Evolutionary conservation across 2,888 invertebrate species (phyloP), one percentile per base, ranked within the genome.

Genomic region (Pseudoips prasinana): DNA sequence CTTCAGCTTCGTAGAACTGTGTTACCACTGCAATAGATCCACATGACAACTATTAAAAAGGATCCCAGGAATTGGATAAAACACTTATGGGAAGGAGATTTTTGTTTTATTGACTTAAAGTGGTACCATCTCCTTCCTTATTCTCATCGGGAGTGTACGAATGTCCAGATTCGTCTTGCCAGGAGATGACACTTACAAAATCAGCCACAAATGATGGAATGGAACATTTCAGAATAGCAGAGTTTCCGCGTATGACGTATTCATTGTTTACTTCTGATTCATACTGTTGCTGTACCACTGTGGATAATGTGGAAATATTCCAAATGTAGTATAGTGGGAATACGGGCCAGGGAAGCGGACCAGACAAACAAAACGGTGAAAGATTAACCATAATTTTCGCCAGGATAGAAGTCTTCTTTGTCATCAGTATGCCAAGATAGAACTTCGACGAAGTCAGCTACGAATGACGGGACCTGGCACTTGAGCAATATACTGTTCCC

Each of bases 151-250:
- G 56, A 38, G 75, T 72, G 57, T 68, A 84, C 26, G 84, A 74
- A 61, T 92, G 92, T 54, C 91, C 92, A 58, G 92, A 91, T 81
- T 95, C 94, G 55, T 95, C 95, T 60, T 94, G 94, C 96, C 96
- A 96, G 28, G 95, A 94, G 32, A 94, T 90, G 54, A 98, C 96
- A 67, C 90, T 92, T 46, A 98, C 95, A 84, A 97, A 97, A 88
- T 97, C 97, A 43, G 95, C 95, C 44, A 97, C 96, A 85, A 96
- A 98, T 46, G 96, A 96, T 29, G 97, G 97, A 67, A 96, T 94
- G 64, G 95, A 95, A 89, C 96, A 96, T 87, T 96, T 96, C 64
- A 96, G 89, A 50, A 96, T 94, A 44, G 95, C 96, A 63, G 96
- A 92, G 83, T 96, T 96, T 60, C 96, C 96, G 58, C 95, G 92